Evolutionary conservation across 2,888 invertebrate species (phyloP).

Genomic region (Cephus spinipes): DNA sequence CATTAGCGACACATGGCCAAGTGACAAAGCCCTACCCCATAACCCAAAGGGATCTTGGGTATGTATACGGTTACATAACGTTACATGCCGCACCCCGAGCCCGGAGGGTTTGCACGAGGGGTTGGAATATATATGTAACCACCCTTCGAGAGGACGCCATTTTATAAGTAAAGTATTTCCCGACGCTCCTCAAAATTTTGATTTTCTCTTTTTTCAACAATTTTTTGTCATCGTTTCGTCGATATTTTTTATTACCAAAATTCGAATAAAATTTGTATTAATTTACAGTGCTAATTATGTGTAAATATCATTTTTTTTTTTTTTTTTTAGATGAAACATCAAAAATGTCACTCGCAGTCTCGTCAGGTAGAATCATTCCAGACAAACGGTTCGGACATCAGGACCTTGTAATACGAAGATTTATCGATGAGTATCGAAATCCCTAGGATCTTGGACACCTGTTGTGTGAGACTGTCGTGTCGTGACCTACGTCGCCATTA

Average conservation of each 20-base stretch:
- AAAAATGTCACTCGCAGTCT: background rate
- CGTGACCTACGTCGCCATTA: constrained; percentile 32
- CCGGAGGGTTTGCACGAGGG: constrained; percentile 50
- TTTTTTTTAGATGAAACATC: background rate
- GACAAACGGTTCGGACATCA: constrained; percentile 14
- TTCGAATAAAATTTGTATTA: background rate
- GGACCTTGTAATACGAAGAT: constrained; percentile 16
- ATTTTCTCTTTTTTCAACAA: background rate
- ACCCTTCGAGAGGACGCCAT: constrained; percentile 58
- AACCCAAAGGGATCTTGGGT: constrained; percentile 55
- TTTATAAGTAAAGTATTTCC: constrained; percentile 43
- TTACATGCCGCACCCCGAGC: constrained; percentile 41
- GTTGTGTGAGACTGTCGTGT: constrained; percentile 41
- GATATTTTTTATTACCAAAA: background rate
- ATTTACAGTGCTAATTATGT: background rate
- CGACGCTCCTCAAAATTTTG: background rate
- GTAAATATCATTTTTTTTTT: background rate
- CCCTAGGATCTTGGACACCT: constrained; percentile 40
- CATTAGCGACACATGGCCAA: constrained; percentile 66
- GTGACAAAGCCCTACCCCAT: constrained; percentile 60
- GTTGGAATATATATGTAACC: constrained; percentile 51
- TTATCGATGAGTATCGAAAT: constrained; percentile 20
- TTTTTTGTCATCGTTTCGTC: background rate
- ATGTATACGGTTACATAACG: constrained; percentile 64
- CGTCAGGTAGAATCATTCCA: background rate